phyloP scores from a whole-genome alignment of 1,140 invertebrate species.

The Cotesia vestalis region DNA sequence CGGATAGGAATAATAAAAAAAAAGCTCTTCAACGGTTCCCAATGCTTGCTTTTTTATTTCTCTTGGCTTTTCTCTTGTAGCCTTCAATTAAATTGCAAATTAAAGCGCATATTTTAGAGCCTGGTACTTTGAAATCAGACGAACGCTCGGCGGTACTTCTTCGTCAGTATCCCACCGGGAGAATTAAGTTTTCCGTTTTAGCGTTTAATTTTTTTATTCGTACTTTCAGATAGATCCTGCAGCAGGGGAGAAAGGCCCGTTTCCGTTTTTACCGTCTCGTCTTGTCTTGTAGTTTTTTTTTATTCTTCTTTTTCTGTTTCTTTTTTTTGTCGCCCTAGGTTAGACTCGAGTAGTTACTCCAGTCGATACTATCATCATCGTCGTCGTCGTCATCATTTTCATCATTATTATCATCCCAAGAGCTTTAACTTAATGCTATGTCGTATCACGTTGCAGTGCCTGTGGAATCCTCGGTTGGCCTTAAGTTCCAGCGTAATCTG shows the following conservation, averaged over 20 bases:
- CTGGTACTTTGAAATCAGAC: constrained; percentile 24
- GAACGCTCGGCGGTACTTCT: constrained; percentile 21
- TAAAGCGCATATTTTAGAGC: constrained; percentile 39
- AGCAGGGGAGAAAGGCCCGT: background rate
- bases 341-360: background rate
- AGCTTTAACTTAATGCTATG: background rate
- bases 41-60: constrained; percentile 15
- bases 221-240: background rate
- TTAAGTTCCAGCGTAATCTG: constrained; percentile 27
- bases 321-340: background rate
- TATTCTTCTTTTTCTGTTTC: background rate
- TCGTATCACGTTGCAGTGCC: background rate
- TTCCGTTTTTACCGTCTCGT: constrained; percentile 22
- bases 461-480: background rate
- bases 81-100: constrained; percentile 40
- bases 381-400: background rate
- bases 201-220: constrained; percentile 23
- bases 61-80: constrained; percentile 5
- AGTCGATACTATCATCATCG: background rate
- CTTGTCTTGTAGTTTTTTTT: background rate
- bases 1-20: background rate
- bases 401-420: background rate
- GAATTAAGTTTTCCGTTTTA: constrained; percentile 38
- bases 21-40: constrained; percentile 14
- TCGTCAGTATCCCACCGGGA: constrained; percentile 4